These are phyloP conservation scores for Sciurus niger DNA, from an alignment of 2,113 vertebrate species.

Conservation along the genomic window DNA sequence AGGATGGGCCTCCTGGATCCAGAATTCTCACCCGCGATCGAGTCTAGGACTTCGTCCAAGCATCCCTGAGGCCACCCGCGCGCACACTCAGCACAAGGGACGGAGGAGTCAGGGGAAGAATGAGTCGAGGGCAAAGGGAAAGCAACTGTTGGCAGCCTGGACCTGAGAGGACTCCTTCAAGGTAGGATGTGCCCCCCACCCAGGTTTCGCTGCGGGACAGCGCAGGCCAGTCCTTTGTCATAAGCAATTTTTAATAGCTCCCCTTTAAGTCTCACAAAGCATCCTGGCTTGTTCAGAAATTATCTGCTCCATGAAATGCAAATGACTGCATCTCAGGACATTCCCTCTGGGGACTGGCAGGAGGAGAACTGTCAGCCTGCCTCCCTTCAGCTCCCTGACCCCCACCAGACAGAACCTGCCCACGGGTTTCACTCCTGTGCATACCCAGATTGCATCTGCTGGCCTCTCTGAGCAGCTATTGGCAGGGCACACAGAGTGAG, in stretches of 20 bases:
- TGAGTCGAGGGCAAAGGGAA: background rate
- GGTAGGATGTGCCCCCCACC: accelerated
- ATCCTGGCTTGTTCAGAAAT: background rate
- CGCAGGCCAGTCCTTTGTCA: background rate
- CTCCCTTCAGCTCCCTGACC: no score
- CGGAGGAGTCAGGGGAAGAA: background rate
- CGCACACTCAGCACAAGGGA: no score
- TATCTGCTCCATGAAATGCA: background rate
- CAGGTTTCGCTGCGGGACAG: background rate
- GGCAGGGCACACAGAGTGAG: background rate
- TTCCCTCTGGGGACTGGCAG: background rate
- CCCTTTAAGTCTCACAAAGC: background rate
- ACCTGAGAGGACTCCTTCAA: background rate
- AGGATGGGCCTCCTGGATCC: accelerated
- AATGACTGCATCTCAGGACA: background rate
- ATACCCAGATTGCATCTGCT: background rate
- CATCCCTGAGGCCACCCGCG: background rate
- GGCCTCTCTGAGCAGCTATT: background rate
- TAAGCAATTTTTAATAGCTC: background rate
- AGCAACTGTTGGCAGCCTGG: no score
- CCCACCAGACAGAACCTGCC: background rate
- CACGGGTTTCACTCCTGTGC: no score
- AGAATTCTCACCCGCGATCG: background rate
- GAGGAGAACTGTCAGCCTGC: background rate
- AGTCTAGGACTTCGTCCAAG: background rate